phyloP scores from a whole-genome alignment of 2,113 vertebrate genomes.

The Tupaia tana region DNA sequence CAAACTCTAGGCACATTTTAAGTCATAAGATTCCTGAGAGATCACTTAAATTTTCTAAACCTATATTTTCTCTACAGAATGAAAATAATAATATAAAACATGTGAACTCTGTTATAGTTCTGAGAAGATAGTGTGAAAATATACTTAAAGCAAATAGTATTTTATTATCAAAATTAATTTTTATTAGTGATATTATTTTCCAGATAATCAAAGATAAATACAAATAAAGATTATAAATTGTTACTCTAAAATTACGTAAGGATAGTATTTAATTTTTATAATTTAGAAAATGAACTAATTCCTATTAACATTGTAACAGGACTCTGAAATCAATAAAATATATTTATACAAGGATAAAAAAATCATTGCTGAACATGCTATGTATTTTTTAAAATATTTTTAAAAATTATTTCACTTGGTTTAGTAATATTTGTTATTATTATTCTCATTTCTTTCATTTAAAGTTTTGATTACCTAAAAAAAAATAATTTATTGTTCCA shows the following conservation, averaged over 20 bases:
- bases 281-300: slow-evolving; percentile 27
- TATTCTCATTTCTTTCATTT: slow-evolving; percentile 14
- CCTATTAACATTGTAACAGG: not conserved
- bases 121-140: not conserved
- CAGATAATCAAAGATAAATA: slow-evolving; percentile 45
- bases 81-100: not conserved
- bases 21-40: not conserved
- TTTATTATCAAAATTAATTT: not conserved
- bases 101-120: not conserved
- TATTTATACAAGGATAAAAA: not conserved
- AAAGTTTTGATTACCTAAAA: not conserved
- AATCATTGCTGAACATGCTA: not conserved
- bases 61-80: not conserved
- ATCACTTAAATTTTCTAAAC: not conserved
- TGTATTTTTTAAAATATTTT: not conserved
- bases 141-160: not conserved
- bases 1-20: not conserved
- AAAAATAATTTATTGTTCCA: not conserved
- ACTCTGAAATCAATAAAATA: slow-evolving; percentile 13
- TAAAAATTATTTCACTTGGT: too few species aligned
- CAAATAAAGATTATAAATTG: not conserved
- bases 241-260: not conserved
- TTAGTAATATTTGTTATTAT: not conserved
- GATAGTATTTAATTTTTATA: not conserved
- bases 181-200: not conserved